These are phyloP conservation scores for Apogon hyalosoma DNA, from an alignment of 2,797 vertebrate genomes.

Conservation along the genomic window DNA sequence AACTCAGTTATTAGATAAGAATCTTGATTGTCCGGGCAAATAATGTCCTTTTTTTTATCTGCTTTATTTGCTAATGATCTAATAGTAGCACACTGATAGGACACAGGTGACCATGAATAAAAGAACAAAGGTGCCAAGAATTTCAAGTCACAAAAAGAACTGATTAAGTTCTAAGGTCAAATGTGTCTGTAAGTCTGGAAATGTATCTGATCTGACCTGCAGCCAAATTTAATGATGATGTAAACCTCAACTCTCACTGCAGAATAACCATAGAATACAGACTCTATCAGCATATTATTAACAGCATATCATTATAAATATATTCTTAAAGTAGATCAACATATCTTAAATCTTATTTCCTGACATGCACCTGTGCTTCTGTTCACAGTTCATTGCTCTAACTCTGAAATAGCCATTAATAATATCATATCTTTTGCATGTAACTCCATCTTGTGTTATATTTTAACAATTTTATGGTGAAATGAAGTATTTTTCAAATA, in stretches of 20 bases:
- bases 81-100: neutral
- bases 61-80: neutral
- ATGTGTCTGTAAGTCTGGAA: neutral
- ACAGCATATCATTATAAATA: neutral
- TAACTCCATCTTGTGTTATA: too few relatives aligned
- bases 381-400: too few relatives aligned
- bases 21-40: neutral
- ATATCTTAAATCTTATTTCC: too few relatives aligned
- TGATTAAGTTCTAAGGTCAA: neutral
- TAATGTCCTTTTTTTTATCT: neutral
- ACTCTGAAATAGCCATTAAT: too few relatives aligned
- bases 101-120: neutral
- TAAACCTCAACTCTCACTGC: neutral
- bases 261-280: neutral
- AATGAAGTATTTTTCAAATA: too few relatives aligned
- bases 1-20: slow-evolving; percentile 15
- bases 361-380: too few relatives aligned
- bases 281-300: neutral
- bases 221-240: neutral
- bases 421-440: too few relatives aligned
- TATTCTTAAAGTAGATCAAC: neutral
- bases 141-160: neutral
- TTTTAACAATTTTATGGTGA: too few relatives aligned
- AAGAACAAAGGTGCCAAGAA: neutral
- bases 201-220: neutral